These are phyloP conservation scores for Typhlichthys subterraneus DNA, from an alignment of 2,797 vertebrate species.

Conservation along the genomic window DNA sequence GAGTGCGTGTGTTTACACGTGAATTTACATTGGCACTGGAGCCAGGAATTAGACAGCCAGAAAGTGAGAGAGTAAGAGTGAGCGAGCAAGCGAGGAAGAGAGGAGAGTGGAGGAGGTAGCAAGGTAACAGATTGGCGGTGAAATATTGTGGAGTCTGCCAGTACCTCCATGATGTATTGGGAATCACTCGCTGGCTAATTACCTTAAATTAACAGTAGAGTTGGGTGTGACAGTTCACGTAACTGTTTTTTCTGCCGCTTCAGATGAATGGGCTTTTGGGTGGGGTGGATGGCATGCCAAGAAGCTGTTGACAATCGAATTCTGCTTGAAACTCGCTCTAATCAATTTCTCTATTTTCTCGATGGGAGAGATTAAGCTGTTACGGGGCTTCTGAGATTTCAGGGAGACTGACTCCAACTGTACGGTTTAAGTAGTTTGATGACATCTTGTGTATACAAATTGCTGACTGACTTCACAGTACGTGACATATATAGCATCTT, in stretches of 20 bases:
- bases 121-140: conserved; percentile 78
- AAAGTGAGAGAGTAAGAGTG: conserved; percentile 15
- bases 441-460: conserved; percentile 57
- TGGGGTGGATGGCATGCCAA: conserved; percentile 62
- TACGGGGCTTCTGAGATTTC: conserved; percentile 53
- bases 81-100: conserved; percentile 29
- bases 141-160: conserved; percentile 82
- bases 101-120: neutral
- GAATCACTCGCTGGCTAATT: conserved; percentile 84
- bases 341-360: conserved; percentile 62
- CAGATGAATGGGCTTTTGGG: conserved; percentile 80
- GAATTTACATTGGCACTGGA: too few relatives aligned
- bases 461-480: neutral
- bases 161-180: conserved; percentile 82
- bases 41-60: neutral
- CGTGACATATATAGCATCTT: too few relatives aligned
- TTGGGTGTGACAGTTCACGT: conserved; percentile 84
- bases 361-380: conserved; percentile 53
- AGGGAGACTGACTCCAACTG: conserved; percentile 40
- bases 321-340: conserved; percentile 66
- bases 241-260: conserved; percentile 84
- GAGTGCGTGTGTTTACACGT: too few relatives aligned
- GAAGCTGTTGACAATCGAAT: conserved; percentile 80
- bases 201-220: conserved; percentile 87
- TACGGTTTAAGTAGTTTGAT: conserved; percentile 47